A percentile compares a stretch with the other conserved stretches of the same genome.
phyloP scores from a whole-genome alignment of 2,113 vertebrate species.

The Rattus norvegicus region DNA sequence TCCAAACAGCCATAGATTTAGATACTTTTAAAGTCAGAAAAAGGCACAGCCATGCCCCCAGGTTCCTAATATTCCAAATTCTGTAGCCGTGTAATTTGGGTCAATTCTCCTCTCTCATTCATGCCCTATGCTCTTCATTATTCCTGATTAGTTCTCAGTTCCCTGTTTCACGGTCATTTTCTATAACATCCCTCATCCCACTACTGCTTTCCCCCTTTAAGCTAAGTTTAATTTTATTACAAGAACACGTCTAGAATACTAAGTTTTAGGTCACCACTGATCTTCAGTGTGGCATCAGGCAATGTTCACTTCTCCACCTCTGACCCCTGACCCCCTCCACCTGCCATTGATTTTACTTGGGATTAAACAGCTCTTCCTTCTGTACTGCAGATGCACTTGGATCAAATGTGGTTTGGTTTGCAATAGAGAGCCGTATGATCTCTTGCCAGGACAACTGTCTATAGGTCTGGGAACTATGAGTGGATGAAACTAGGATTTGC shows the following conservation, averaged over 20 bases:
- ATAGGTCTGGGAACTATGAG: background rate
- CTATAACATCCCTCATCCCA: background rate
- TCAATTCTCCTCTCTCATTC: background rate
- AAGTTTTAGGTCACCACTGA: too few species aligned
- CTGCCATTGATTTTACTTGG: background rate
- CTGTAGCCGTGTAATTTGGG: fast-evolving
- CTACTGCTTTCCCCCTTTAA: background rate
- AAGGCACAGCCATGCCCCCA: background rate
- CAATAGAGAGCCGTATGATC: background rate
- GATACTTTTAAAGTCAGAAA: background rate
- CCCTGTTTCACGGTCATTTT: fast-evolving
- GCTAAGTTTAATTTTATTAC: background rate
- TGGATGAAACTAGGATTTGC: background rate
- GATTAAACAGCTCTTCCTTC: background rate
- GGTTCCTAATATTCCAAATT: fast-evolving
- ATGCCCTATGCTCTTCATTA: fast-evolving
- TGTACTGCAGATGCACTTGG: background rate
- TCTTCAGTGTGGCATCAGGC: fast-evolving
- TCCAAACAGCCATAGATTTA: background rate
- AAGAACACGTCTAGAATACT: background rate
- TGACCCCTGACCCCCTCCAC: too few species aligned
- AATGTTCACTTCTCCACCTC: background rate
- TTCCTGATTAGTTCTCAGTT: background rate
- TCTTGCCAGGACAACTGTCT: background rate
- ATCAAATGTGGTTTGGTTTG: background rate